A percentile compares a stretch with the other conserved stretches of the same genome.
These are phyloP conservation scores for Neotoma lepida DNA, from an alignment of 2,113 vertebrate genomes.

Conservation along the genomic window DNA sequence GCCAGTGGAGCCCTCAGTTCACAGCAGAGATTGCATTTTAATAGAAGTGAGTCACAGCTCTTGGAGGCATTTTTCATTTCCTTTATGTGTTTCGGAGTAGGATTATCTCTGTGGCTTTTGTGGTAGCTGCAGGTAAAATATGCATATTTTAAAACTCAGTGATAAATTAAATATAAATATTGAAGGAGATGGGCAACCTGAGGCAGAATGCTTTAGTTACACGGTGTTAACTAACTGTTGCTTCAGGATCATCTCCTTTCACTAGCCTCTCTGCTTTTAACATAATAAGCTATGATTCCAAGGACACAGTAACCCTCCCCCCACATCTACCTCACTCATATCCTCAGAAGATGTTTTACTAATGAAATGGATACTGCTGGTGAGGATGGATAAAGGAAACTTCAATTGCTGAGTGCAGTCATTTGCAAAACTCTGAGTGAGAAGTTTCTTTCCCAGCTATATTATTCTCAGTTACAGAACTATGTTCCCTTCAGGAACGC, in stretches of 20 bases:
- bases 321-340: accelerated
- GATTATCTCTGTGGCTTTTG: constrained; percentile 66
- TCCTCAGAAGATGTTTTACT: background rate
- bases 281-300: background rate
- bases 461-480: background rate
- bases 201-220: constrained; percentile 44
- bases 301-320: background rate
- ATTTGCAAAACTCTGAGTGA: constrained; percentile 40
- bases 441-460: constrained; percentile 50
- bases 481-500: constrained; percentile 25
- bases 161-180: constrained; percentile 59
- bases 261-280: background rate
- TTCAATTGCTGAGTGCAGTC: background rate
- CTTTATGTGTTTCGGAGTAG: constrained; percentile 63
- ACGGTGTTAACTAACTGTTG: constrained; percentile 22
- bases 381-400: background rate
- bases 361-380: background rate
- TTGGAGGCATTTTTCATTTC: constrained; percentile 59
- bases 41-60: constrained; percentile 21
- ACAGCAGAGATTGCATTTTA: constrained; percentile 56
- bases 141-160: constrained; percentile 46
- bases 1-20: background rate
- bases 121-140: constrained; percentile 48
- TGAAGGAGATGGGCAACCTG: background rate
- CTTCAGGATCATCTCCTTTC: background rate